phyloP scores from a whole-genome alignment of 2,797 vertebrate genomes.

The Sparidentex hasta region DNA sequence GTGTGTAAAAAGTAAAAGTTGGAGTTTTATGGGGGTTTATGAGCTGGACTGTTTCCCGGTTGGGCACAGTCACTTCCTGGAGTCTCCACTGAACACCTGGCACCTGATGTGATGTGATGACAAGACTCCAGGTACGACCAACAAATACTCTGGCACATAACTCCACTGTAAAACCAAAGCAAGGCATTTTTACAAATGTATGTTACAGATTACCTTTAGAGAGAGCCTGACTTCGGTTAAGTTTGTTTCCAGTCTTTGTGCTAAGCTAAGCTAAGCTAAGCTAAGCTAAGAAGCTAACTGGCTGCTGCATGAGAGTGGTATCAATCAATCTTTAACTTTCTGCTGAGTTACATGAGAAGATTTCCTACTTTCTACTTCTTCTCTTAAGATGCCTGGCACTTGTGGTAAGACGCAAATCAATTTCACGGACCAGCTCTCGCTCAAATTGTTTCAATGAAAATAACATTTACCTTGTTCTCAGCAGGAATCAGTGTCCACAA shows the following conservation, averaged over 20 bases:
- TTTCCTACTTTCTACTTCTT: not conserved
- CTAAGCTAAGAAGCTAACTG: too few species aligned
- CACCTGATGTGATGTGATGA: not conserved
- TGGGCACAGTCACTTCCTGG: not conserved
- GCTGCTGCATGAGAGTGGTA: not conserved
- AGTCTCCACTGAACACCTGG: not conserved
- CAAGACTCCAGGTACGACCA: not conserved
- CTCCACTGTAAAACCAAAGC: not conserved
- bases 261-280: conserved; percentile 4
- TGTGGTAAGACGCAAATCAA: not conserved
- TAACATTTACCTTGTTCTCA: not conserved
- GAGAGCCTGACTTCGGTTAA: not conserved
- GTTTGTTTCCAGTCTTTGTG: not conserved
- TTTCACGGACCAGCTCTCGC: not conserved
- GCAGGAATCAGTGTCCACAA: conserved; percentile 58
- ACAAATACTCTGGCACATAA: not conserved
- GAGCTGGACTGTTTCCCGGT: not conserved
- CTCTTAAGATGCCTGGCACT: not conserved
- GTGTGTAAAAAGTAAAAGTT: not conserved
- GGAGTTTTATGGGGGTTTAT: not conserved
- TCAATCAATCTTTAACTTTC: not conserved
- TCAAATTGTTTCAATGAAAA: too few species aligned
- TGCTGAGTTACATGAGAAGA: too few species aligned
- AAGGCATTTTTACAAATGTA: not conserved
- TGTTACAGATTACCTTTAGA: not conserved